Base-by-base conservation (phyloP, 2,113 vertebrate genomes). In the Reinhardtius hippoglossoides region DNA sequence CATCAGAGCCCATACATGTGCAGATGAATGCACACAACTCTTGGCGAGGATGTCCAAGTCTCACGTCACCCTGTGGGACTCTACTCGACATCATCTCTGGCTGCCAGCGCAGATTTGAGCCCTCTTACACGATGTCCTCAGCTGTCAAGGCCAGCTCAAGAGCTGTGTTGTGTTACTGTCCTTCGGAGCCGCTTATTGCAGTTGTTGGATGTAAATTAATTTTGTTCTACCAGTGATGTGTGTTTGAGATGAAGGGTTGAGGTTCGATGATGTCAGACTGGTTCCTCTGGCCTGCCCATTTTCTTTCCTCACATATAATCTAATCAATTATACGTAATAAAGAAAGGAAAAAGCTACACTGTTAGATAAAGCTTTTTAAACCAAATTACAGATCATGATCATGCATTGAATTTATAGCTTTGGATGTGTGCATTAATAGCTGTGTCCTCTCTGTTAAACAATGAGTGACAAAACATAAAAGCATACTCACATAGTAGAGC, bases 121-220 rank as follows among this genome's bases (percentile, higher is more conserved):
- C 35, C 70, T 37, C 70, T 82, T 50, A 62, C 66, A 71, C 27
- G 59, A 79, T 24, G 72, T 82, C 75, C 55, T 84, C 68, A 61
- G 65, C 75, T 86, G 74, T 88, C 35, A 87, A 65, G 73, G 72
- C 31, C 52, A 16, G 14, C 54, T 23, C 6, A 0, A 56, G 62
- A n/a, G n/a, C n/a, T 27, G 16, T 10, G 37, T 10, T 10, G 37
- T 12, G 9, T 27, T 0, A 7, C 18, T 71, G 40, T 2, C 14
- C 52, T 50, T 58, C n/a, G n/a, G n/a, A n/a, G n/a, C 26, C 27
- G 61, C n/a, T 69, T n/a, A 46, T 61, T 76, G 40, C 24, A 76
- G 18, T 40, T 40, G 40, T 13, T 63, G 18, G 37, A n/a, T 69
- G 27, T 37, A 58, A 61, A 48, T 21, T 58, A 31, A 52, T 62